A percentile compares a stretch with the other conserved stretches of the same genome.
These are phyloP conservation scores for Meda fulgida DNA, from an alignment of 2,797 vertebrate species.

Conservation along the genomic window DNA sequence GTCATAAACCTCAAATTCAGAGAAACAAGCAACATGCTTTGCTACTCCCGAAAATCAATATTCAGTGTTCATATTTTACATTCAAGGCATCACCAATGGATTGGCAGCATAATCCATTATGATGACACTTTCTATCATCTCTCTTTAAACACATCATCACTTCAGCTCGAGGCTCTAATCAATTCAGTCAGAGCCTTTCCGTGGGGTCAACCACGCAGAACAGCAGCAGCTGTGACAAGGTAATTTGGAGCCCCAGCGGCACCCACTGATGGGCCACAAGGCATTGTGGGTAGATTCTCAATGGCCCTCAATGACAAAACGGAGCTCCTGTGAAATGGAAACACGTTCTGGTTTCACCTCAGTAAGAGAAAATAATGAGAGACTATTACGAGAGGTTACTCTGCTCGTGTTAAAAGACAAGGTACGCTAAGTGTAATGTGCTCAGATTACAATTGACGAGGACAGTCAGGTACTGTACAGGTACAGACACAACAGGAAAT, in stretches of 20 bases:
- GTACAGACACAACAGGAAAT: not conserved
- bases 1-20: not conserved
- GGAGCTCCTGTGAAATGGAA: constrained; percentile 33
- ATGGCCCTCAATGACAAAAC: constrained; percentile 69
- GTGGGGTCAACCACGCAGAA: constrained; percentile 65
- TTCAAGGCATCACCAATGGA: constrained; percentile 54
- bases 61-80: constrained; percentile 54
- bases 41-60: constrained; percentile 18
- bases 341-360: constrained; percentile 46
- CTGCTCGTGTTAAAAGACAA: constrained; percentile 14
- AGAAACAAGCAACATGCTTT: constrained; percentile 12
- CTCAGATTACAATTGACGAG: not conserved
- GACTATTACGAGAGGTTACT: constrained; percentile 32
- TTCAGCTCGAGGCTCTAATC: constrained; percentile 73
- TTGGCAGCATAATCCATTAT: constrained; percentile 70
- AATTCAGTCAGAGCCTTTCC: constrained; percentile 67
- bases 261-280: constrained; percentile 69
- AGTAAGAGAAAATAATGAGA: constrained; percentile 42
- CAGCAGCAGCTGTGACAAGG: constrained; percentile 74
- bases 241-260: constrained; percentile 73
- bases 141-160: constrained; percentile 75
- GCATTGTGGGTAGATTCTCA: constrained; percentile 74
- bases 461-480: not conserved
- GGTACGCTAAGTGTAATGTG: not conserved
- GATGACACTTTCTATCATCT: constrained; percentile 66